These are phyloP conservation scores for Phrynocephalus forsythii DNA, from an alignment of 2,797 vertebrate species.

Conservation along the genomic window DNA sequence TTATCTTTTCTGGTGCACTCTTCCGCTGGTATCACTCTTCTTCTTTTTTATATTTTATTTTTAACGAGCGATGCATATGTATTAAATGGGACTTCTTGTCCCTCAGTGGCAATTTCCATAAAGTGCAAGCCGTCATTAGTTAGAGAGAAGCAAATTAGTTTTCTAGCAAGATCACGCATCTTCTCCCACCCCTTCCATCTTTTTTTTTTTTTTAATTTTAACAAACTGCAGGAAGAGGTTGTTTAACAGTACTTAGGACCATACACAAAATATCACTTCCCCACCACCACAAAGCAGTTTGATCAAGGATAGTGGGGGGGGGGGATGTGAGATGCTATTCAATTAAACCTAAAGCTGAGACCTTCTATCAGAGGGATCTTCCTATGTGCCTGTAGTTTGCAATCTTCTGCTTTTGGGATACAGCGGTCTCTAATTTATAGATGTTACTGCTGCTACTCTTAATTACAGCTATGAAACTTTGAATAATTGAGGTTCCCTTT, in stretches of 20 bases:
- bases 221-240: conserved; percentile 88
- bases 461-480: background rate
- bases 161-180: conserved; percentile 93
- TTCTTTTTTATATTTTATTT: conserved; percentile 74
- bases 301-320: conserved; percentile 83
- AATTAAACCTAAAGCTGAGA: conserved; percentile 77
- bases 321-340: conserved; percentile 78
- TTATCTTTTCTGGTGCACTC: conserved; percentile 82
- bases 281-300: conserved; percentile 80
- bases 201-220: conserved; percentile 82
- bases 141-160: conserved; percentile 99
- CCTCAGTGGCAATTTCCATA: conserved; percentile 99
- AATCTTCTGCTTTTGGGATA: conserved; percentile 34
- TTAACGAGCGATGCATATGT: conserved; percentile 96
- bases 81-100: conserved; percentile 99
- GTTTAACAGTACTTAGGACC: conserved; percentile 95
- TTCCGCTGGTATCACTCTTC: conserved; percentile 76
- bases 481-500: no score
- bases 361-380: conserved; percentile 54
- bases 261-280: conserved; percentile 94
- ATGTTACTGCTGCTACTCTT: background rate
- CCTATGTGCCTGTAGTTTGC: conserved; percentile 56
- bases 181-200: conserved; percentile 73
- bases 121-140: conserved; percentile 98
- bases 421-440: background rate